Evolutionary conservation across 2,888 invertebrate species (phyloP), one percentile per base, ranked within the genome.

Genomic region (Phengaris alcon): DNA sequence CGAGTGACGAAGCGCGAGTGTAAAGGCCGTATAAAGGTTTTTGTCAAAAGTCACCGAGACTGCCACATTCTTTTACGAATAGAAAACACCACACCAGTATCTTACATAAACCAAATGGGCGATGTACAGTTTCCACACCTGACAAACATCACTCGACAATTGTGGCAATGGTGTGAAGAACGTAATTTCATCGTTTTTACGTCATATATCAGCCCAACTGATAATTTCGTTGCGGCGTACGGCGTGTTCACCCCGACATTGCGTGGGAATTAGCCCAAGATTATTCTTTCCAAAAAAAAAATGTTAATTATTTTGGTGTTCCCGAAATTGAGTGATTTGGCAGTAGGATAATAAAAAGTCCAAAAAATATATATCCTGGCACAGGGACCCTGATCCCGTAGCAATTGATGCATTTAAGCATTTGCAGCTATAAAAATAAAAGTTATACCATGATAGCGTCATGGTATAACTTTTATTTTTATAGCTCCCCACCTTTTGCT

Each of bases 51-150:
- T 55, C 8, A 22, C 46, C 0, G 7, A 10, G 70, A 77, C 54
- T 76, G 77, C 57, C 22, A 64, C 22, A 77, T 78, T 55, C 44
- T 77, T n/a, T 59, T 78, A 1, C 74, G 76, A 13, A 73, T 76
- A n/a, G 78, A 78, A 22, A 78, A 77, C 10, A 77, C 74, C 6
- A 77, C 78, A 3, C 69, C 77, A 0, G 76, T 78, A 0, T 74
- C 54, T 22, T 74, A 77, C 10, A 69, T 78, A 12, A 80, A 80
- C 72, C 73, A 77, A 7, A 78, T 68, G 68, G 68, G 68, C 7
- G 68, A 46, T 44, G 44, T 68, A 3, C 68, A 68, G 46, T 68
- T 68, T 68, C 44, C 68, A n/a, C 69, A 69, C 15, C 51, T 69
- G 10, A 51, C 69, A 8, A 48, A 51, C n/a, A 15, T 69, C 13